These are phyloP conservation scores for Alcedo quadribrachys DNA, from an alignment of 2,797 vertebrate species.

Conservation along the genomic window DNA sequence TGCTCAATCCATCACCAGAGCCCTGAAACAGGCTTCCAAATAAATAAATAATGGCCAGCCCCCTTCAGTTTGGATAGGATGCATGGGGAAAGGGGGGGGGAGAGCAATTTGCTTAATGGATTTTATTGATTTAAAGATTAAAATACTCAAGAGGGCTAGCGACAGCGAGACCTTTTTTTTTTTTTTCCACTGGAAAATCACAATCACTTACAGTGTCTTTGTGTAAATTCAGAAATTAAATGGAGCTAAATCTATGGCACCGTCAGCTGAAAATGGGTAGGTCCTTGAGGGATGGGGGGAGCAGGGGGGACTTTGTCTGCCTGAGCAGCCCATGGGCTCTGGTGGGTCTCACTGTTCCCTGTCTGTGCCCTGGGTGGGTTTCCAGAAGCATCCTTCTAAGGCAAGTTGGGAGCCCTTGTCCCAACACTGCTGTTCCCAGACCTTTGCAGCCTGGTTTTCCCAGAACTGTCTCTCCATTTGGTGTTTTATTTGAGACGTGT, in stretches of 20 bases:
- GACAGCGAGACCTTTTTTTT: slow-evolving; percentile 11
- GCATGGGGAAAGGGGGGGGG: not conserved
- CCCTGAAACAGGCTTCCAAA: not conserved
- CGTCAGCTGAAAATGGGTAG: slow-evolving; percentile 52
- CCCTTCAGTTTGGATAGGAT: not conserved
- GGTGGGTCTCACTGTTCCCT: not conserved
- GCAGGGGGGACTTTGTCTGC: not conserved
- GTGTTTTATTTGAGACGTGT: not conserved
- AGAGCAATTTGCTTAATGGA: slow-evolving; percentile 77
- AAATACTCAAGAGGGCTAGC: slow-evolving; percentile 63
- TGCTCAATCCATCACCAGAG: slow-evolving; percentile 39
- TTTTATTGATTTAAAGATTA: slow-evolving; percentile 74
- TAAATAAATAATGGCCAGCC: slow-evolving; percentile 37
- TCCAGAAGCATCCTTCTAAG: not conserved
- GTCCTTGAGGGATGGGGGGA: not conserved
- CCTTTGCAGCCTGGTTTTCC: not conserved
- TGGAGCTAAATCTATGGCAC: slow-evolving; percentile 51
- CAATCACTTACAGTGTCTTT: slow-evolving; percentile 70
- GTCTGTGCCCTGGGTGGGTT: not conserved
- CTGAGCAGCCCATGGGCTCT: not conserved
- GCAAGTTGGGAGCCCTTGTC: not conserved
- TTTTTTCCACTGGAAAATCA: slow-evolving; percentile 62
- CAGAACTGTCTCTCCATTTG: not conserved
- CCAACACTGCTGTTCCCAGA: not conserved
- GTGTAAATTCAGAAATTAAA: slow-evolving; percentile 73